Conservation (phyloP, 2,113 vertebrate species). For the Struthio camelus region DNA sequence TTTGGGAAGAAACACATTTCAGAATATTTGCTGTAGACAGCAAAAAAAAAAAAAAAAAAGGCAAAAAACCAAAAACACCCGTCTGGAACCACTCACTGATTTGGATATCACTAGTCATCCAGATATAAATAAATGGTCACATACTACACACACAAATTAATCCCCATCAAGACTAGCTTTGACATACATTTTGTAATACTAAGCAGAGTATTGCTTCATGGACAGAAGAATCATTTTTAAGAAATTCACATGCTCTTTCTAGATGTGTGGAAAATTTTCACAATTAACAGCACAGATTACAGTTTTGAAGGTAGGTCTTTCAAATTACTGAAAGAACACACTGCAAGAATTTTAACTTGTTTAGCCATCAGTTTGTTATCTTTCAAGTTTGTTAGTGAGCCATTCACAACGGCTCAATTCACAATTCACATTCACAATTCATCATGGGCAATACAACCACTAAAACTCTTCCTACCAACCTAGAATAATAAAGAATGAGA, state of each 20-base stretch:
- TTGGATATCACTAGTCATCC: neutral
- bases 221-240: neutral
- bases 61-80: no score
- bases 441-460: neutral
- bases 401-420: neutral
- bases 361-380: neutral
- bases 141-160: neutral
- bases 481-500: neutral
- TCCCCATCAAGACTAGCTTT: neutral
- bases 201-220: neutral
- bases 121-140: neutral
- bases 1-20: neutral
- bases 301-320: neutral
- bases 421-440: no score
- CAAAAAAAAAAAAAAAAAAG: neutral
- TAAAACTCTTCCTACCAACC: neutral
- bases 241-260: neutral
- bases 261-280: neutral
- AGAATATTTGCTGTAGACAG: neutral
- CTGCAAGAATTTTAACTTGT: neutral
- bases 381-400: neutral
- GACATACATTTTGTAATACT: neutral
- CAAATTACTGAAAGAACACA: neutral
- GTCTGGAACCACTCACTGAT: neutral
- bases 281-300: neutral